Base-by-base conservation (phyloP, 2,797 vertebrate genomes). In the Hybognathus amarus region DNA sequence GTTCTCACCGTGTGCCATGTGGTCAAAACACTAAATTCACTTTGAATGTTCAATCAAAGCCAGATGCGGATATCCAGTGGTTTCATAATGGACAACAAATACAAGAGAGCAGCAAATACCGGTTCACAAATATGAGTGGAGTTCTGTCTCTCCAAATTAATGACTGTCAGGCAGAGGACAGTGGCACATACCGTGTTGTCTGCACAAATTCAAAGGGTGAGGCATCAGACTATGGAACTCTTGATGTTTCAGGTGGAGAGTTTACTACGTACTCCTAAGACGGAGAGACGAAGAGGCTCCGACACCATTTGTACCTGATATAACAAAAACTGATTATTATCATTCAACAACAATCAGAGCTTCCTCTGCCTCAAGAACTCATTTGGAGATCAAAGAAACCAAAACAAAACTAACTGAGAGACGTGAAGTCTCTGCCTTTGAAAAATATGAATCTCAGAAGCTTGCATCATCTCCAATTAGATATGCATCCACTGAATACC, bases 11-110 rank as follows among this genome's bases (percentile, higher is more conserved):
- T 68, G 95, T 99, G 15, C 98, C 98, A 0, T 89, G 93, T 70
- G 95, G 96, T 85, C 97, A 98, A 83, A 97, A 96, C 47, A 99
- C 98, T 4, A 96, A 95, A 88, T 99, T 99, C 86, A 99, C 98
- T 78, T 88, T 99, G 56, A 99, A 99, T 38, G 96, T 99, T 66
- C 98, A 99, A 36, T 94, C 97, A 66, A 99, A 98, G 90, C 98
- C 98, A 85, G 96, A 96, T 2, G 96, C 96, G 0, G 95, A 98
- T 59, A 91, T 99, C 22, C 93, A 92, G 73, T 99, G 98, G 98
- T 96, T 96, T 88, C 98, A 99, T 85, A 99, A 99, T 12, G 97
- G 96, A 64, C 85, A 90, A 63, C 93, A 92, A 80, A 97, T 99
- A 88, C 95, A 95, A 68, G 97, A 98, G 79, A 96, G 96, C 89